phyloP scores from a whole-genome alignment of 1,140 invertebrate genomes.

The Holotrichia oblita region DNA sequence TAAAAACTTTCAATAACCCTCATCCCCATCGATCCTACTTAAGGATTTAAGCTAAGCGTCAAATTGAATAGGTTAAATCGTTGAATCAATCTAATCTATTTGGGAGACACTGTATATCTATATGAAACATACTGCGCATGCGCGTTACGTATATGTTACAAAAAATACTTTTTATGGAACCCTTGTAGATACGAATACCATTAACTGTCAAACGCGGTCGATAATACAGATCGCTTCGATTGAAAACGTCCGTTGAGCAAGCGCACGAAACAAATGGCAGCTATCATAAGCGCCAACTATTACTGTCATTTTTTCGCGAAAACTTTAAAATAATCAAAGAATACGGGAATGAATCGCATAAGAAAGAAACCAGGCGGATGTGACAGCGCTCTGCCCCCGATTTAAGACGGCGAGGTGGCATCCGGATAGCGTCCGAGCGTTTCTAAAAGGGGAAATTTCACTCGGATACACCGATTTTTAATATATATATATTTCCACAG shows the following conservation, averaged over 20 bases:
- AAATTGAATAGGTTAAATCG: no score
- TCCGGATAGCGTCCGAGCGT: not conserved
- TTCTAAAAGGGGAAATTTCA: not conserved
- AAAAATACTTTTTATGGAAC: no score
- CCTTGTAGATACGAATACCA: no score
- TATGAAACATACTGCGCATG: no score
- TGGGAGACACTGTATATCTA: no score
- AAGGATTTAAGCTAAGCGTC: no score
- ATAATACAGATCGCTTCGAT: not conserved
- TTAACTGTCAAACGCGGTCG: not conserved
- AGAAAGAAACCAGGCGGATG: not conserved
- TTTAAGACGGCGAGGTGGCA: not conserved
- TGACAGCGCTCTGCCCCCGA: not conserved
- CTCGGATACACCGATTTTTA: not conserved
- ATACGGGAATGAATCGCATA: not conserved
- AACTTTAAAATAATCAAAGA: not conserved
- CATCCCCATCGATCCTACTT: no score
- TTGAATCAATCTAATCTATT: no score
- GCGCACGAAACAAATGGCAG: slow-evolving; percentile 9
- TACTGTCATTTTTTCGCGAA: not conserved
- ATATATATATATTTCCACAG: no score
- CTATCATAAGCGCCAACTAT: slow-evolving; percentile 7
- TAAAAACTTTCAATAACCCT: no score
- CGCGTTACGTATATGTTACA: no score
- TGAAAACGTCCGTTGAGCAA: not conserved